These are phyloP conservation scores for Ranitomeya imitator DNA, from an alignment of 2,113 vertebrate genomes.

Conservation along the genomic window DNA sequence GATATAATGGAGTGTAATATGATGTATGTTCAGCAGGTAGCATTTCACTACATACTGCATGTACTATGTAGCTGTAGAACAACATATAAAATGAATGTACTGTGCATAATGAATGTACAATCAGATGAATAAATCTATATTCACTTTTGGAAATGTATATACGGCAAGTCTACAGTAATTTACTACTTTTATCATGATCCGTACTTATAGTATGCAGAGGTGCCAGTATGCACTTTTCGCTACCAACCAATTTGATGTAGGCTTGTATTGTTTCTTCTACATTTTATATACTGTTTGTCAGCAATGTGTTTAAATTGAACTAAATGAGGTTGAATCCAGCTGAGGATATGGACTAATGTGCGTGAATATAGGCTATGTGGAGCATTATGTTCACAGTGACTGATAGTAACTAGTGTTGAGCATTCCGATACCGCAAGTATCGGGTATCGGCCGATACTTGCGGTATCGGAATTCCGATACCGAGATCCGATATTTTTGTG, in stretches of 20 bases:
- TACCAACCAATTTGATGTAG: background rate
- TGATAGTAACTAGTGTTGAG: background rate
- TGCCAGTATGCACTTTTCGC: background rate
- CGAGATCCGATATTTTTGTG: no score
- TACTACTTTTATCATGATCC: background rate
- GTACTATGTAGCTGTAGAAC: background rate
- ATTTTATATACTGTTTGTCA: background rate
- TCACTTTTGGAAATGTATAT: background rate
- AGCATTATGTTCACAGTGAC: background rate
- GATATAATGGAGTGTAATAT: background rate
- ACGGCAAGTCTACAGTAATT: background rate
- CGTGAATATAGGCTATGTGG: background rate
- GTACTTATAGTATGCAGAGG: background rate
- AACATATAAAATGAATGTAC: background rate
- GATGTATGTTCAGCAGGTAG: no score
- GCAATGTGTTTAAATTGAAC: conserved; percentile 4
- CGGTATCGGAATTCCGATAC: no score
- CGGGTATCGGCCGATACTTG: no score
- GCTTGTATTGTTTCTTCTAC: background rate
- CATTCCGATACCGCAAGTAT: no score
- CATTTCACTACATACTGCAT: no score
- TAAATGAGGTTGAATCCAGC: background rate
- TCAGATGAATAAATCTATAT: background rate
- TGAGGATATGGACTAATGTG: background rate
- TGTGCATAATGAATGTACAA: background rate